Evolutionary conservation across 2,888 invertebrate genomes (phyloP), one percentile per base, ranked within the genome.

Genomic region (Protophormia terraenovae): DNA sequence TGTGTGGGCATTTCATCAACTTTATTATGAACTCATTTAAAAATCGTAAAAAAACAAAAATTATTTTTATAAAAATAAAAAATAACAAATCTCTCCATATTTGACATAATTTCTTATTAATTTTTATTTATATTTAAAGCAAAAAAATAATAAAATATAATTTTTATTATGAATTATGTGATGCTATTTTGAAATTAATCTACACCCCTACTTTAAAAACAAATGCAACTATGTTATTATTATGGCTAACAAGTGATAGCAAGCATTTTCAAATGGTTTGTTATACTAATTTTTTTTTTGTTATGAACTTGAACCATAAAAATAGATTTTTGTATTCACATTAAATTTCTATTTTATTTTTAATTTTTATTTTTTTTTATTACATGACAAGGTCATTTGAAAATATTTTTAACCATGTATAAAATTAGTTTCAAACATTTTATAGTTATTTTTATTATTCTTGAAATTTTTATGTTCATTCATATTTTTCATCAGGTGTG

Each of bases 41-140:
- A 35, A 53, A 62, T 32, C 55, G n/a, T 50, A 24, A 79, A 38
- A 45, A 64, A 73, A 67, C 22, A 45, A 16, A 66, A 64, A 29
- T 72, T 64, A 14, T 41, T 72, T 14, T 38, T 27, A 53, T 24
- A 41, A 32, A 45, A 41, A 58, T 58, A 62, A 45, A 55, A 22
- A 47, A 50, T 22, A 58, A 78, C 35, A 66, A 72, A 73, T 58
- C 72, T 67, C n/a, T 32, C 69, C 69, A 76, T 64, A 76, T 55
- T 71, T 82, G 71, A 64, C 64, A 72, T 50, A 79, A 35, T 60
- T 77, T 66, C 50, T 72, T 67, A 78, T 77, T 78, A 64, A 69
- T 3, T 78, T 50, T 32, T 32, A 60, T 58, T 35, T 32, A 12
- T 64, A 27, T 50, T n/a, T 1, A 66, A 6, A 62, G 35, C n/a